These are phyloP conservation scores for Kryphioiulus occultus DNA, from an alignment of 2,888 invertebrate species.

Conservation along the genomic window DNA sequence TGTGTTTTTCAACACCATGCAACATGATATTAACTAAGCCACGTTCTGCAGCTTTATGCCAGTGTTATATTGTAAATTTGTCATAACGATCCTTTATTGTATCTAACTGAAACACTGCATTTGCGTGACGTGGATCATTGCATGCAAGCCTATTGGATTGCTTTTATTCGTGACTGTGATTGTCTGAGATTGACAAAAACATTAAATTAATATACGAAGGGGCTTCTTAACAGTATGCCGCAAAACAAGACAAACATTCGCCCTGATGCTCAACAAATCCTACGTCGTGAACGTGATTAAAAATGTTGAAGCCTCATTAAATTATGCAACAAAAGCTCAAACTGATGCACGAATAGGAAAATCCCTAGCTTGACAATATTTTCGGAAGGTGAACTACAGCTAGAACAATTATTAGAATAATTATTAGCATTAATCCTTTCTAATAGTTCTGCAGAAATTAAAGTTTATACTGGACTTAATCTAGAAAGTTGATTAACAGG, in stretches of 20 bases:
- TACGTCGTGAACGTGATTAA: not conserved
- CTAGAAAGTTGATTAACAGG: not conserved
- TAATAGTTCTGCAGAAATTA: not conserved
- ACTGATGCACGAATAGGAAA: not conserved
- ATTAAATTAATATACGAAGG: not conserved
- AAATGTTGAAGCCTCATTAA: not conserved
- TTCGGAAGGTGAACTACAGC: not conserved
- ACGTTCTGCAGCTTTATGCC: not conserved
- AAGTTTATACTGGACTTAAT: not conserved
- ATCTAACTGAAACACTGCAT: not conserved
- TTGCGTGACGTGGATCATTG: not conserved
- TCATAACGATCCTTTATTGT: not conserved
- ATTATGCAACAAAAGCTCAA: conserved; percentile 11
- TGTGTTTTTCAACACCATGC: not conserved
- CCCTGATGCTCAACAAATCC: not conserved
- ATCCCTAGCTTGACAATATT: not conserved
- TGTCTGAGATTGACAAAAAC: not conserved
- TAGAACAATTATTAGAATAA: not conserved
- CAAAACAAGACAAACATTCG: not conserved
- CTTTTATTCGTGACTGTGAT: conserved; percentile 21
- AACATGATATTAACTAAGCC: not conserved
- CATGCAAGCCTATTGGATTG: conserved; percentile 21
- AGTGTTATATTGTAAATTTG: not conserved
- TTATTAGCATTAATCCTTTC: not conserved
- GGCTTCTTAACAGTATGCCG: not conserved